phyloP scores from a whole-genome alignment of 2,113 vertebrate genomes.

The Daphoenositta chrysoptera region DNA sequence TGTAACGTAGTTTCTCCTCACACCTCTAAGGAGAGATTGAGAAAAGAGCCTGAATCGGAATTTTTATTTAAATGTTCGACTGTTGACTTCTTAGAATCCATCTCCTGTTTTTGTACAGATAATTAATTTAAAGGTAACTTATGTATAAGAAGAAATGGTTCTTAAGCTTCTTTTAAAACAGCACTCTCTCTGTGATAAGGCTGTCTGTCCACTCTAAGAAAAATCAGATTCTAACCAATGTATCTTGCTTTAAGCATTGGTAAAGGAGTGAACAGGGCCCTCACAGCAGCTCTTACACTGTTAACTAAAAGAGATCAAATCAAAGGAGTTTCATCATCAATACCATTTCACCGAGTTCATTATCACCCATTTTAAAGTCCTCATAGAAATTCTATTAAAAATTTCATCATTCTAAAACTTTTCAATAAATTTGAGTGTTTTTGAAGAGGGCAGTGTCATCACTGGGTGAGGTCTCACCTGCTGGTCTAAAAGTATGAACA shows the following conservation, averaged over 20 bases:
- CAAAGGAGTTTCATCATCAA: background rate
- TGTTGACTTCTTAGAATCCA: background rate
- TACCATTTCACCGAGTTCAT: background rate
- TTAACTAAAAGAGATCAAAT: background rate
- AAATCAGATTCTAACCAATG: background rate
- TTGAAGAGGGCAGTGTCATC: background rate
- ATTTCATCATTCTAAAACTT: background rate
- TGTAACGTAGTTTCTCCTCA: background rate
- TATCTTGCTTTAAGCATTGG: background rate
- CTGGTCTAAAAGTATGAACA: background rate
- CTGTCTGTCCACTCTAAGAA: background rate
- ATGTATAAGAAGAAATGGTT: background rate
- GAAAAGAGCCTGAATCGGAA: background rate
- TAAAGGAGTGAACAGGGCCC: background rate
- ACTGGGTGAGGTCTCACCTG: background rate
- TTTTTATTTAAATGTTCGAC: background rate
- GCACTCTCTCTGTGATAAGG: background rate
- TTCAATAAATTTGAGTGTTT: background rate
- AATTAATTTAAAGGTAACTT: background rate
- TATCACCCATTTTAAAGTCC: background rate
- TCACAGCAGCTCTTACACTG: background rate
- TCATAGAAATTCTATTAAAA: fast-evolving
- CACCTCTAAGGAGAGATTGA: background rate
- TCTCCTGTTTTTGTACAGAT: background rate
- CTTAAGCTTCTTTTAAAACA: background rate